Conservation (phyloP, 92 coral and sea anemone species). For the Pocillopora meandrina region DNA sequence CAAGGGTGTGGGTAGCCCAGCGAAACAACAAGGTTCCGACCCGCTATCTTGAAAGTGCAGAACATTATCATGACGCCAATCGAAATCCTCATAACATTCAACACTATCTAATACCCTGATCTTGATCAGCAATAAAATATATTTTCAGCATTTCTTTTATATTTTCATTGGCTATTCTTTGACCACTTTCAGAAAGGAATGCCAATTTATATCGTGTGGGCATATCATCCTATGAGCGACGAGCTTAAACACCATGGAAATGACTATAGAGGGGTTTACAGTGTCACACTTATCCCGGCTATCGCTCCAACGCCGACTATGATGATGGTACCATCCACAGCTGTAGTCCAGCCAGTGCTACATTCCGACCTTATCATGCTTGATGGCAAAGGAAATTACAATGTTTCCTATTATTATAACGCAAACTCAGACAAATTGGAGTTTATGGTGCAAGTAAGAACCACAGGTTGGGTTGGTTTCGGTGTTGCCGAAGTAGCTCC, state of each 20-base stretch:
- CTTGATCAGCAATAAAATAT: neutral
- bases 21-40: no score
- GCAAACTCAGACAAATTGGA: conserved; percentile 11
- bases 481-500: conserved; percentile 18
- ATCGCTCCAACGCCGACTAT: neutral
- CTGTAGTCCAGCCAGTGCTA: neutral
- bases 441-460: conserved; percentile 8
- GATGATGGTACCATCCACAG: neutral
- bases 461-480: conserved; percentile 33
- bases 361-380: neutral
- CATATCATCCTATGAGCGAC: conserved; percentile 2
- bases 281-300: neutral
- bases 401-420: conserved; percentile 20
- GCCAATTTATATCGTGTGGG: neutral
- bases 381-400: neutral
- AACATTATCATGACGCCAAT: no score
- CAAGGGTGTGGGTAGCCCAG: no score
- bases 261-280: neutral
- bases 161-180: neutral
- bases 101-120: neutral
- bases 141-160: neutral
- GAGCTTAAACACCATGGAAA: neutral
- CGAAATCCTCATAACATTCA: no score
- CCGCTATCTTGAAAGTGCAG: no score
- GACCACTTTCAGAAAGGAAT: neutral